phyloP scores from a whole-genome alignment of 2,888 invertebrate species.

The Tetrapedia diversipes region DNA sequence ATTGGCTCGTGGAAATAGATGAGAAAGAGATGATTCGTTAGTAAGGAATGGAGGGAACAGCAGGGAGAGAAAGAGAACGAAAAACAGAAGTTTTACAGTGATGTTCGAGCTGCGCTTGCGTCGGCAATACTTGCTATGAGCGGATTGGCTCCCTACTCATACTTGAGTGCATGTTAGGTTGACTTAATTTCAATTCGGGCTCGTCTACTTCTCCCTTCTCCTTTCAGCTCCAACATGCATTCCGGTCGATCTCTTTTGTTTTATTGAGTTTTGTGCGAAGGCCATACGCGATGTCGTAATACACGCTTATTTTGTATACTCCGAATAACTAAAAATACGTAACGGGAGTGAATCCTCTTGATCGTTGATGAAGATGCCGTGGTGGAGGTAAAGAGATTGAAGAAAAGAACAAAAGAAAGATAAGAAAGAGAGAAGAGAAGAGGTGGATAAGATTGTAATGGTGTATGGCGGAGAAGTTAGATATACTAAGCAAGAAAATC shows the following conservation, averaged over 20 bases:
- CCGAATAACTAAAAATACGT: constrained; percentile 33
- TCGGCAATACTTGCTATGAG: constrained; percentile 47
- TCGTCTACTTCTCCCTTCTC: constrained; percentile 56
- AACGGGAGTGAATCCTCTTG: constrained; percentile 48
- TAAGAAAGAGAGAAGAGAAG: constrained; percentile 2
- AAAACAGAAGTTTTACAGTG: constrained; percentile 49
- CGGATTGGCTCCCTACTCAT: constrained; percentile 74
- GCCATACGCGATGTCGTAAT: constrained; percentile 18
- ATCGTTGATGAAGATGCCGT: constrained; percentile 34
- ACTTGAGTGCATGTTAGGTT: constrained; percentile 72
- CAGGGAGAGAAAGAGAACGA: constrained; percentile 26
- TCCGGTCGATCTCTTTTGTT: constrained; percentile 62
- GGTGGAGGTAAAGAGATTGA: constrained; percentile 8
- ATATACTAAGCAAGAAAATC: constrained; percentile 27
- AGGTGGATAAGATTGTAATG: constrained; percentile 46
- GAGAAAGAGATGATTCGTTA: constrained; percentile 22
- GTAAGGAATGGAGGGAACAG: constrained; percentile 22
- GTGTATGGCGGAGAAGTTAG: constrained; percentile 46
- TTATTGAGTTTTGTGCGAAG: constrained; percentile 62
- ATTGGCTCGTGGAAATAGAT: constrained; percentile 18
- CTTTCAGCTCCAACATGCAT: constrained; percentile 23
- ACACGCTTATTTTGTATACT: constrained; percentile 7
- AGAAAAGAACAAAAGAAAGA: constrained; percentile 3
- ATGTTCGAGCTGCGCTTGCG: constrained; percentile 69
- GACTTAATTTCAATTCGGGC: constrained; percentile 76